These are phyloP conservation scores for Tholera decimalis DNA, from an alignment of 2,888 invertebrate genomes.

Conservation along the genomic window DNA sequence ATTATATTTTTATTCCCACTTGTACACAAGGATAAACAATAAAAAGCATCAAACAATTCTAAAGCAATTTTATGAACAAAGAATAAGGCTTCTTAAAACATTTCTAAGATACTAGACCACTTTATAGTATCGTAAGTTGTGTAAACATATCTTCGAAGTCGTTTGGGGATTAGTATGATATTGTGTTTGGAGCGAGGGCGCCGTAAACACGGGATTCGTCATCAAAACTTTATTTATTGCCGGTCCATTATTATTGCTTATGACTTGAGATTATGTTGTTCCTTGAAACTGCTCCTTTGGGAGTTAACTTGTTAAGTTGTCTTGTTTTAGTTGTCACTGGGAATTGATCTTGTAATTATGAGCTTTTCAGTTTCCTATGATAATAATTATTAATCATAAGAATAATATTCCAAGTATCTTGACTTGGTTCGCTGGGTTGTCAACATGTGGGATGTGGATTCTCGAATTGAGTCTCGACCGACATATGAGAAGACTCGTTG, in stretches of 20 bases:
- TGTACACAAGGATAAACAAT: slow-evolving; percentile 8
- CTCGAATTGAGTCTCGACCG: no score
- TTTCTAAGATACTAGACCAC: slow-evolving; percentile 27
- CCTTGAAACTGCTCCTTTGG: slow-evolving; percentile 46
- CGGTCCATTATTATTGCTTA: slow-evolving; percentile 66
- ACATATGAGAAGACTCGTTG: no score
- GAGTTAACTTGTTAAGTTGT: slow-evolving; percentile 26
- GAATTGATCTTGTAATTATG: slow-evolving; percentile 1
- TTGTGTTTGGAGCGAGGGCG: slow-evolving; percentile 56
- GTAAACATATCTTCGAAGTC: slow-evolving; percentile 52
- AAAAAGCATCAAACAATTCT: neutral
- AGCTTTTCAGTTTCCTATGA: neutral
- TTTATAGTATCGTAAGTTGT: slow-evolving; percentile 52
- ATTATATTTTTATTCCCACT: slow-evolving; percentile 20
- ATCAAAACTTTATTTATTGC: slow-evolving; percentile 75
- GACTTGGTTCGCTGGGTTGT: no score
- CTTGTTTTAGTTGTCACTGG: slow-evolving; percentile 24
- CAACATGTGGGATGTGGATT: no score
- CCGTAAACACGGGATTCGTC: slow-evolving; percentile 69
- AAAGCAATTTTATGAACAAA: slow-evolving; percentile 18
- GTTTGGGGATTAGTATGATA: slow-evolving; percentile 64
- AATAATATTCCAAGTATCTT: no score
- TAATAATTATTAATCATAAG: no score
- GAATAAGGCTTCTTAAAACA: slow-evolving; percentile 2
- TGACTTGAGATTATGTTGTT: slow-evolving; percentile 62